These are phyloP conservation scores for Rhea americana DNA, from an alignment of 2,113 vertebrate genomes.

Conservation along the genomic window DNA sequence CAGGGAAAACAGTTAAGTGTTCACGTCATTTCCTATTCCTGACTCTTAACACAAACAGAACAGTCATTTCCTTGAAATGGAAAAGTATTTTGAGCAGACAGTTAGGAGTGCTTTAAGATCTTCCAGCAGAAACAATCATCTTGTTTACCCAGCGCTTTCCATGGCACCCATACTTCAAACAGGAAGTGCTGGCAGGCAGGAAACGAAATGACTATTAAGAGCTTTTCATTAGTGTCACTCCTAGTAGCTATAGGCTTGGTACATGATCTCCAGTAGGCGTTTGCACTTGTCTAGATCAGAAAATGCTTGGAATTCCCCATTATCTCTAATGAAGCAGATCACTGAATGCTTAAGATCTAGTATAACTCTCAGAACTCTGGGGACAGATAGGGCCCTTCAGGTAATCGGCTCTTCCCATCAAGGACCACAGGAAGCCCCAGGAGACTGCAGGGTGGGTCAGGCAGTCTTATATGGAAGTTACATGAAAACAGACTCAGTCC, in stretches of 20 bases:
- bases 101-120: neutral
- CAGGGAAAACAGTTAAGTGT: neutral
- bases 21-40: conserved; percentile 45
- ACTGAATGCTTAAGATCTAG: accelerated
- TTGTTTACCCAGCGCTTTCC: neutral
- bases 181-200: neutral
- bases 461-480: accelerated
- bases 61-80: conserved; percentile 36
- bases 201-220: accelerated
- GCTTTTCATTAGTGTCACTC: accelerated
- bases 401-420: neutral
- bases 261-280: neutral
- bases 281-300: neutral
- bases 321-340: neutral
- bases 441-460: accelerated
- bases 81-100: neutral
- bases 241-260: accelerated
- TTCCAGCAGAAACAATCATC: neutral
- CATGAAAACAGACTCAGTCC: neutral
- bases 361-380: neutral
- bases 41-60: conserved; percentile 14
- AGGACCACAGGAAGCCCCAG: accelerated
- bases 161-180: accelerated
- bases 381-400: accelerated
- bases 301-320: neutral